Evolutionary conservation across 1,140 invertebrate species (phyloP), one percentile per base, ranked within the genome.

Genomic region (Bathynomus jamesi): DNA sequence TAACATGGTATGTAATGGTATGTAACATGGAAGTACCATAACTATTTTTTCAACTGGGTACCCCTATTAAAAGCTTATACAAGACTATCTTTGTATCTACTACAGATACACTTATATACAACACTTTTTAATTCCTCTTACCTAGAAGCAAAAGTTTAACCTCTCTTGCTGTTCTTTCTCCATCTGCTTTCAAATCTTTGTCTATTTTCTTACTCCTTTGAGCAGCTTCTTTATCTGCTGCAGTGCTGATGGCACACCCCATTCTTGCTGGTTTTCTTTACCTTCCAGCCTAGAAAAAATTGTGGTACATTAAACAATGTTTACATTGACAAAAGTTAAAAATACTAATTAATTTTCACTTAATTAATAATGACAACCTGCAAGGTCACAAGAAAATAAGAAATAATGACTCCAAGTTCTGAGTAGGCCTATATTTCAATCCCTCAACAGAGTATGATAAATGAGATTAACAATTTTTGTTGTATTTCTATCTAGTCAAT

Each of bases 161-260:
- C 87, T 95, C 92, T 78, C 89, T 88, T 32, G 91, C 89, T 72
- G 90, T 89, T 74, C 89, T 86, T 84, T 94, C 91, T 75, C 90
- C 90, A 87, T 94, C 92, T 64, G 88, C 88, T 78, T 90, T 81
- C 28, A 95, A 83, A 81, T 91, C 88, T 82, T 91, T 89, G 84
- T 95, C 93, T 81, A 95, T 95, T 83, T 91, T 91, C 84, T 93
- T 93, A 28, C 91, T 93, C 79, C 92, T 86, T 80, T 90, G 90
- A 65, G 85, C 86, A 61, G 91, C 91, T 83, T 90, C 90, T 83
- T 92, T 92, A 82, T 93, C 91, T 79, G 87, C 87, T 80, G 86
- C 86, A 83, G 87, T 88, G 86, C 90, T 91, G 75, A 91, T 87
- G 72, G 89, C 87, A 85, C 90, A 91, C 81, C 90, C 90, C 90